phyloP scores from a whole-genome alignment of 2,113 vertebrate genomes.

The Mobula birostris region DNA sequence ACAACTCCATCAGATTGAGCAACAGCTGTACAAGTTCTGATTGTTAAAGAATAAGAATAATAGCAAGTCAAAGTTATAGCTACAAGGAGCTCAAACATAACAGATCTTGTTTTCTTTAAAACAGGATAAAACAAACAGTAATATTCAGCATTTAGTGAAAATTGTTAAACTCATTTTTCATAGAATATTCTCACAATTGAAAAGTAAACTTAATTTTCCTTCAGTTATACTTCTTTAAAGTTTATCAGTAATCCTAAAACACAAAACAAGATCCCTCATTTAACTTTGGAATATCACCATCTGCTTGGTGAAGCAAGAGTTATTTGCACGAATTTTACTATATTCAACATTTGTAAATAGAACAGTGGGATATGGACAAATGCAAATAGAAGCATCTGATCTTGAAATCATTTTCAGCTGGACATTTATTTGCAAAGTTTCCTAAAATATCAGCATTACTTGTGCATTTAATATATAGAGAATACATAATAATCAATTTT shows the following conservation, averaged over 20 bases:
- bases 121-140: not conserved
- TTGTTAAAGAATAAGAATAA: not conserved
- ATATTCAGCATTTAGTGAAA: not conserved
- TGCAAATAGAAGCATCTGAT: not conserved
- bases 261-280: not conserved
- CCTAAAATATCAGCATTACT: not conserved
- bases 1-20: not conserved
- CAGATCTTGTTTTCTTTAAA: not conserved
- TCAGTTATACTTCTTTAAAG: not conserved
- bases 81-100: not conserved
- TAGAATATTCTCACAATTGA: not conserved
- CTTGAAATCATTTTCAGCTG: not conserved
- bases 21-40: not conserved
- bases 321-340: not conserved
- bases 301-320: not conserved
- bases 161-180: not conserved
- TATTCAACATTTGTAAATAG: not conserved
- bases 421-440: not conserved
- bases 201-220: not conserved
- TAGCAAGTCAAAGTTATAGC: not conserved
- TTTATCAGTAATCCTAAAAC: not conserved
- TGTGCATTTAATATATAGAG: not conserved
- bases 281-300: not conserved
- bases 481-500: not conserved
- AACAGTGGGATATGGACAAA: not conserved